Base-by-base conservation (phyloP, 92 coral and sea anemone genomes). In the Epizoanthus fatuus region DNA sequence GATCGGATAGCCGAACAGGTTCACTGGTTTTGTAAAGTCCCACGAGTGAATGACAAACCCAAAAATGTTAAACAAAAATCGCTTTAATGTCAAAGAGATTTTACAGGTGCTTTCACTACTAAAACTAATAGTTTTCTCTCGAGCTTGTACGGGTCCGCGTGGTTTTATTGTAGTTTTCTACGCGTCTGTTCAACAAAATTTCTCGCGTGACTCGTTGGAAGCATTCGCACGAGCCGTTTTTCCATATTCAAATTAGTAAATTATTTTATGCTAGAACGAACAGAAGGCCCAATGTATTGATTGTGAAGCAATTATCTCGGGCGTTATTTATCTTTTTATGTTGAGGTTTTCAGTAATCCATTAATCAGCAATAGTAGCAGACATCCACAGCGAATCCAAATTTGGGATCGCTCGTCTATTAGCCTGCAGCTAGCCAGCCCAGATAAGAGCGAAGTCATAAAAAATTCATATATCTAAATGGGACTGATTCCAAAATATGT, bases 251-350 rank as follows among this genome's bases (percentile, higher is more conserved):
- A 95, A 95, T 95, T 94, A 95, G 95, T 87, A 88, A 86, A 92
- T 83, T 90, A 94, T 94, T 94, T 95, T 89, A 95, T 95, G 98
- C 98, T 92, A 95, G 76, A 92, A 85, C 98, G 98, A 95, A 90
- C 98, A 95, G 95, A 87, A 92, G 98, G 94, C 95, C 69, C 81
- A 90, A 88, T 87, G 96, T 71, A 92, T 95, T 92, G 93, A 94
- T 88, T 91, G 95, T 86, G 78, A 92, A 84, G 84, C 94, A 90
- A 95, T 95, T 95, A 95, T 92, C 92, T 80, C 80, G 70, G 93
- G 92, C 94, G 89, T 81, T 92, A 95, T 92, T 95, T 92, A 92
- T 91, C 94, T 80, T 90, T 90, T 88, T 73, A 80, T 54, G 92
- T 84, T 94, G 94, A 92, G 94, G 95, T 90, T 95, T 94, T 92